Conservation (phyloP, 2,888 invertebrate genomes). For the Drosophila fungiperda region DNA sequence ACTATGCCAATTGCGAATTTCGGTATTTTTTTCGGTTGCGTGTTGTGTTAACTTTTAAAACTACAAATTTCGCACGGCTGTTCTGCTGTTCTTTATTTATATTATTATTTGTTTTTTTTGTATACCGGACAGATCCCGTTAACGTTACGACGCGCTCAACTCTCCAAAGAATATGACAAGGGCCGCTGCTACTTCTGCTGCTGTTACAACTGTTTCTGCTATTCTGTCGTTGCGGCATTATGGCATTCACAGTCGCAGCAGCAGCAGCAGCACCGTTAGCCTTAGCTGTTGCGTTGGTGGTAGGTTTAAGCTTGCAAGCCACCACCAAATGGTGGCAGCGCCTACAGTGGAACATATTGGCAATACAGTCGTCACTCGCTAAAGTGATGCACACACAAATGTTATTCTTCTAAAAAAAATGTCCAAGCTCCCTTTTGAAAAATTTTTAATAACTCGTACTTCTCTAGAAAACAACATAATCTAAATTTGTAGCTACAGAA, state of each 20-base stretch:
- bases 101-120: conserved; percentile 3
- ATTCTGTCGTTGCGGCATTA: conserved; percentile 33
- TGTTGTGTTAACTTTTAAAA: conserved; percentile 12
- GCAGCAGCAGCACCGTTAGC: conserved; percentile 45
- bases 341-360: conserved; percentile 22
- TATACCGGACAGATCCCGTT: conserved; percentile 24
- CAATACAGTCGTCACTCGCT: conserved; percentile 5
- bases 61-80: conserved; percentile 8
- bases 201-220: conserved; percentile 12
- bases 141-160: conserved; percentile 34
- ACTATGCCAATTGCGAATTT: conserved; percentile 20
- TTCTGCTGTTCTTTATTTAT: conserved; percentile 6
- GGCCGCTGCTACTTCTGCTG: conserved; percentile 17
- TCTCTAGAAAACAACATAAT: background rate
- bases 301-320: conserved; percentile 42
- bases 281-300: conserved; percentile 37
- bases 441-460: background rate
- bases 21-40: conserved; percentile 15
- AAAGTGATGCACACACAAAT: background rate
- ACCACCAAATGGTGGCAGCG: conserved; percentile 43
- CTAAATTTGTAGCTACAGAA: background rate
- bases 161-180: conserved; percentile 46
- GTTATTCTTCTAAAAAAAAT: background rate
- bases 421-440: background rate
- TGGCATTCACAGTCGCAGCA: conserved; percentile 41